Conservation (phyloP, 1,140 invertebrate species). For the Drusus annulatus region DNA sequence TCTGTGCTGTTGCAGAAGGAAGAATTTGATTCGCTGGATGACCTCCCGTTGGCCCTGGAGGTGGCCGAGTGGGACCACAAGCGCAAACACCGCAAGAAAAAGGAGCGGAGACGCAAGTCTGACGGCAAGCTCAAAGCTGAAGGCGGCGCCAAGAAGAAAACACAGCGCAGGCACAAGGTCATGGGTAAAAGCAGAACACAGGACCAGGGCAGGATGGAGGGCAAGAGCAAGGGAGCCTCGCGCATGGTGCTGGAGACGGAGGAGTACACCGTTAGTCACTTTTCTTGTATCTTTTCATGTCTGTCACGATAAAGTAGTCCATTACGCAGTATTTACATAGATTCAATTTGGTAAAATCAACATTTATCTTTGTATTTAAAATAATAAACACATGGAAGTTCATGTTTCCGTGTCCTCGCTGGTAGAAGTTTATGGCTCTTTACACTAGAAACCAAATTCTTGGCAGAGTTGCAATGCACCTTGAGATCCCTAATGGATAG, state of each 20-base stretch:
- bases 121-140: too few relatives aligned
- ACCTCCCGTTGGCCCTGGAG: constrained; percentile 3
- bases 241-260: constrained; percentile 55
- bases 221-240: constrained; percentile 18
- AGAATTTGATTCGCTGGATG: constrained; percentile 7
- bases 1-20: background rate
- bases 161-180: background rate
- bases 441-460: too few relatives aligned
- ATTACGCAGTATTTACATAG: too few relatives aligned
- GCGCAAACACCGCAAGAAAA: constrained; percentile 5
- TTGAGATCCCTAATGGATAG: too few relatives aligned
- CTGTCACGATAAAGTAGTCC: background rate
- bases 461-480: too few relatives aligned
- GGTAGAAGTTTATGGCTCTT: too few relatives aligned
- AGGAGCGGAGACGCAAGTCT: background rate
- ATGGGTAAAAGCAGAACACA: background rate
- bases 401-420: too few relatives aligned
- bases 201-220: background rate
- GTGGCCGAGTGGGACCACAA: background rate
- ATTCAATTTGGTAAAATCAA: too few relatives aligned
- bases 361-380: too few relatives aligned
- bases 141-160: background rate
- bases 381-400: too few relatives aligned
- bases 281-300: background rate
- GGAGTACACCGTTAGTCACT: constrained; percentile 49